These are phyloP conservation scores for human (Homo sapiens) DNA, from an alignment of 2,113 vertebrate genomes.

Conservation along the genomic window DNA sequence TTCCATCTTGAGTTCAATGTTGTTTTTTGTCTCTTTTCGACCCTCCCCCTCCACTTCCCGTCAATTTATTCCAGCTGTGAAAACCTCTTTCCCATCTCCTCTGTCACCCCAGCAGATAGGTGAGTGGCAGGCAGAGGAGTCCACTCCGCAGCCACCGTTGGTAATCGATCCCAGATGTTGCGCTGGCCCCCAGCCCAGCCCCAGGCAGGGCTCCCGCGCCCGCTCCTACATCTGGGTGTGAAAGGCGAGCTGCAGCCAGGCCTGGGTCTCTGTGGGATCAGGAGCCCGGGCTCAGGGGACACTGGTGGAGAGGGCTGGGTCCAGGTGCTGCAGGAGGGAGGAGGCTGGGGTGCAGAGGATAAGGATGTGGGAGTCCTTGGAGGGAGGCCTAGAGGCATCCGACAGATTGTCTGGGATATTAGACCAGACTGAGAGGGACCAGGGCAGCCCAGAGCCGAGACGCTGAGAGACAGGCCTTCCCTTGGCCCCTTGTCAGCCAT, in stretches of 20 bases:
- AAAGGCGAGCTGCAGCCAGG: slow-evolving; percentile 16
- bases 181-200: slow-evolving; percentile 76
- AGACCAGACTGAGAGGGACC: not conserved
- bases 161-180: slow-evolving; percentile 90
- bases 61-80: slow-evolving; percentile 94
- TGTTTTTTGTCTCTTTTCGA: slow-evolving; percentile 87
- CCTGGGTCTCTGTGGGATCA: not conserved
- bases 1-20: slow-evolving; percentile 86
- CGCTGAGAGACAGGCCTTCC: not conserved
- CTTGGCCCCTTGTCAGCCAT: not conserved
- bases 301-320: not conserved
- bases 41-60: slow-evolving; percentile 84
- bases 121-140: slow-evolving; percentile 87
- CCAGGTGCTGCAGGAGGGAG: not conserved
- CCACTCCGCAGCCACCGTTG: slow-evolving; percentile 81
- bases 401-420: not conserved
- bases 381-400: not conserved
- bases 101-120: slow-evolving; percentile 87
- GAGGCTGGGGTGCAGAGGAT: not conserved
- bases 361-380: not conserved
- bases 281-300: not conserved
- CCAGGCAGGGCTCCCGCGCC: slow-evolving; percentile 46
- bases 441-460: not conserved
- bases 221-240: slow-evolving; percentile 69
- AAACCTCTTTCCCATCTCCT: slow-evolving; percentile 89